Evolutionary conservation across 2,113 vertebrate genomes (phyloP), one percentile per base, ranked within the genome.

Genomic region (Pithys albifrons): DNA sequence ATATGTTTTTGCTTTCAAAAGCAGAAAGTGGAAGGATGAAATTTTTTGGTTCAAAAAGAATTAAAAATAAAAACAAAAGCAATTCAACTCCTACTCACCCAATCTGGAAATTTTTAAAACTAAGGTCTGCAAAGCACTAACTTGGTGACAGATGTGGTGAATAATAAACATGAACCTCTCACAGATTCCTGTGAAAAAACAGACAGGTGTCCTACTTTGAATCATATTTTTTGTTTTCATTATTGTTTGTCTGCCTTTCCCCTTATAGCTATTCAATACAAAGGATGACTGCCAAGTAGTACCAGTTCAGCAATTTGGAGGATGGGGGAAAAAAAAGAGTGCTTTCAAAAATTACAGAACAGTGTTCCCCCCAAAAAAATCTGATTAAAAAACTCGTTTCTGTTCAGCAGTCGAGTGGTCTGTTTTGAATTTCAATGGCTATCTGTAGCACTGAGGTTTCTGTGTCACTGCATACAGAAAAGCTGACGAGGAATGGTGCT

Each of bases 161-260:
- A 94, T 89, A 91, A 89, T 70, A 95, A 91, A 90, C 52, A 88
- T 46, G 54, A 80, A 81, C 78, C 89, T 88, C 52, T 87, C 78
- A 70, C 65, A 92, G 65, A 79, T 75, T 76, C 62, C 49, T 59
- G 28, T 48, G 83, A 86, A 71, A 48, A 69, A 49, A 0, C 28
- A 78, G 55, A 37, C 67, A 88, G n/a, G 54, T 49, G 1, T 76
- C 69, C 41, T 80, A 48, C 78, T 91, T 87, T 72, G 92, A 86
- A 93, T 14, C 39, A 45, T 16, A 5, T 45, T 62, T 91, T 86
- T 64, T 88, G 12, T 59, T 91, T 95, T 73, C 54, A 52, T 66
- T 89, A 72, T 15, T 65, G 31, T 43, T 93, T 91, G 75, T 80
- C 65, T 28, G 43, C 45, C 65, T 87, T 94, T 87, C 51, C 76